Evolutionary conservation across 2,113 vertebrate genomes (phyloP), one percentile per base, ranked within the genome.

Genomic region (Hemiprocne comata): DNA sequence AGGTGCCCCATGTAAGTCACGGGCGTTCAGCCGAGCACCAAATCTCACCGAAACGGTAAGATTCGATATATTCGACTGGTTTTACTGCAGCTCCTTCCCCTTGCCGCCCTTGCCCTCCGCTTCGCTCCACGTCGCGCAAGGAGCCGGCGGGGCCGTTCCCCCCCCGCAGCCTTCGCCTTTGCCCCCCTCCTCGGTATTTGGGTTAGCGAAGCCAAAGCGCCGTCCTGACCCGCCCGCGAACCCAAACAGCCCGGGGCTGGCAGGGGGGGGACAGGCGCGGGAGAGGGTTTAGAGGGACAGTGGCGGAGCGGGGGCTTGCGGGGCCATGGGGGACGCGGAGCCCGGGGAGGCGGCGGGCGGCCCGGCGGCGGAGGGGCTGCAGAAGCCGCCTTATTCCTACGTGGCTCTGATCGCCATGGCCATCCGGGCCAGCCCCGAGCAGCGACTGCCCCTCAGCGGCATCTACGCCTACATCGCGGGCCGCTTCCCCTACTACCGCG

Each of bases 401-500:
- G 98, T 98, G 62, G 98, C 98, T 33, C 97, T 99, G 54, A 99
- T 99, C 64, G 97, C 98, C 54, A 98, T 98, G 98, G 99, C 98
- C 65, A 98, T 99, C 33, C 95, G 96, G 20, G 97, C 98, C 55
- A 98, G 98, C 94, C 91, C 80, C 2, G 97, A 94, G n/a, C 97
- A 94, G 91, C 98, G 97, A 16, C 91, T 98, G 26, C 98, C 98
- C 3, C 96, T 99, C n/a, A 93, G 97, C 29, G 98, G 97, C 9
- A 99, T 99, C 64, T 99, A 99, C 87, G 83, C 97, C 13, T 98
- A 95, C 92, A 98, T 99, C 65, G 57, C 96, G 9, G 95, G 90
- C 20, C 98, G 96, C 72, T 99, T 99, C 77, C 98, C 98, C 0
- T 99, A 98, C 87, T 99, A 98, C 73, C 97, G 98, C 92, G 96